Evolutionary conservation across 2,888 invertebrate species (phyloP).

Genomic region (Dioctria linearis): DNA sequence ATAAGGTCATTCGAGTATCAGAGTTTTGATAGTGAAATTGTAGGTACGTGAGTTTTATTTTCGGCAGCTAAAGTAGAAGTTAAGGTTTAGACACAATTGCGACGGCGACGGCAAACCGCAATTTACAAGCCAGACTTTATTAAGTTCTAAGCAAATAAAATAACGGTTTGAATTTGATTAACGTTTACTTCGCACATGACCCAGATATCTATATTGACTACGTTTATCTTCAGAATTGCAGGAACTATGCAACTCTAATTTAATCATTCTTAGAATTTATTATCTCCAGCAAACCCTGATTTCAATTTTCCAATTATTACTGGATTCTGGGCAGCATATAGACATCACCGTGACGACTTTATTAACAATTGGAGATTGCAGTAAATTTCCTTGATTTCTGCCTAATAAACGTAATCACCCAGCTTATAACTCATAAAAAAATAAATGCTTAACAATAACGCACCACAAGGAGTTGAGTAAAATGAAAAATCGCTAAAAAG

Average conservation of each 20-base stretch:
- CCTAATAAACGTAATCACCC: conserved; percentile 39
- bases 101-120: too few species aligned
- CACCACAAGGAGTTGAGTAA: conserved; percentile 1
- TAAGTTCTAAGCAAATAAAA: background rate
- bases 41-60: too few species aligned
- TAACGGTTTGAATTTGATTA: conserved; percentile 19
- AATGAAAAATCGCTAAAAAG: conserved; percentile 35
- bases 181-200: conserved; percentile 8
- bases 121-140: too few species aligned
- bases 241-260: background rate
- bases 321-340: conserved; percentile 16
- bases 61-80: too few species aligned
- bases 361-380: conserved; percentile 13
- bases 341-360: conserved; percentile 40
- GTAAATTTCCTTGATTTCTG: conserved; percentile 32
- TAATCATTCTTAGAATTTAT: conserved; percentile 18
- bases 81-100: too few species aligned
- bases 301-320: conserved; percentile 19
- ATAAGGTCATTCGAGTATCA: too few species aligned
- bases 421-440: conserved; percentile 29
- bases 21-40: too few species aligned
- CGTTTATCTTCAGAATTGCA: too few species aligned
- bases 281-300: background rate
- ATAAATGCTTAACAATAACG: conserved; percentile 39
- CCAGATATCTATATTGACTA: background rate